phyloP scores from a whole-genome alignment of 2,113 vertebrate species.

The Tyrannus savana region DNA sequence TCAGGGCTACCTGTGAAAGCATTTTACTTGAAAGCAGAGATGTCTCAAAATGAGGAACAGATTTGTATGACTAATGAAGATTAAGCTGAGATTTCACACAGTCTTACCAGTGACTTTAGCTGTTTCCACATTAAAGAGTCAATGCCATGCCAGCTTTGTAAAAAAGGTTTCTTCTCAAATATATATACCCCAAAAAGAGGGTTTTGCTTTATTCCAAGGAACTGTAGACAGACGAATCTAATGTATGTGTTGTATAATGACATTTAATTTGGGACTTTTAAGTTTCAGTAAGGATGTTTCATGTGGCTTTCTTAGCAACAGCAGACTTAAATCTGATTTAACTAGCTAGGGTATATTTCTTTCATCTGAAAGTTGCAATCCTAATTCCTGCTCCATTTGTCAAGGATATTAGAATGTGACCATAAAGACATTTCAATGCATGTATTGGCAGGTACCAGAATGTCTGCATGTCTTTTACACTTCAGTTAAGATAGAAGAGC shows the following conservation, averaged over 20 bases:
- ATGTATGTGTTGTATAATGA: not conserved
- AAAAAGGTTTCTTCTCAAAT: not conserved
- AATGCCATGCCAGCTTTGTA: not conserved
- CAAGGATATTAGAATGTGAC: not conserved
- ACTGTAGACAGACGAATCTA: not conserved
- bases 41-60: not conserved
- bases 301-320: conserved; percentile 30
- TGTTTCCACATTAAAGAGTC: conserved; percentile 44
- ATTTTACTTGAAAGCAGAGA: not conserved
- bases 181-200: not conserved
- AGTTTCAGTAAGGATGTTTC: not conserved
- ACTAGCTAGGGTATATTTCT: not conserved
- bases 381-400: not conserved
- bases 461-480: not conserved
- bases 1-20: not conserved
- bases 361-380: not conserved
- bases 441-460: not conserved
- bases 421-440: not conserved
- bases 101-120: not conserved
- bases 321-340: not conserved
- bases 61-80: not conserved
- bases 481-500: not conserved
- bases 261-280: conserved; percentile 13
- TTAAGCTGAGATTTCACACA: conserved; percentile 31
- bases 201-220: not conserved